Base-by-base conservation (phyloP, 2,888 invertebrate species). In the Apodemia zela region DNA sequence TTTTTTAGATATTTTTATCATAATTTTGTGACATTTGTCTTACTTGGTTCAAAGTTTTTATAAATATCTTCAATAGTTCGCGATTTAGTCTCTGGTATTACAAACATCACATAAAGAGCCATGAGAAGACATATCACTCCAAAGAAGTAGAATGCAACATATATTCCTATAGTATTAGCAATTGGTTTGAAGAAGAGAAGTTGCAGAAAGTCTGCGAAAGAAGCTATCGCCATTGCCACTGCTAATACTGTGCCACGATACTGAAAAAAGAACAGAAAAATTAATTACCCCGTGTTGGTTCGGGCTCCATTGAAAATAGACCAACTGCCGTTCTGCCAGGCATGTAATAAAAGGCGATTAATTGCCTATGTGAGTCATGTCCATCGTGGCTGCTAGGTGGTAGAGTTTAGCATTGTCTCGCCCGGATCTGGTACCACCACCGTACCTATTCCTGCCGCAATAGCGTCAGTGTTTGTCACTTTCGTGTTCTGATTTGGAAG, bases 181-280 rank as follows among this genome's bases (percentile, higher is more conserved):
- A 75, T 21, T 0, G 72, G 70, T 58, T 73, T 75, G 61, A 77
- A 76, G 47, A 73, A 70, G 0, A 74, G 35, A 13, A 77, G 68
- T 64, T 77, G 75, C 8, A 74, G 57, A 60, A 75, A 72, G 49
- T 75, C 73, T 0, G 72, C 65, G 1, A 70, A n/a, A 0, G 71
- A 71, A 7, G 73, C 71, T 13, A 72, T 67, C 11, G 72, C 69
- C 70, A 74, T 72, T 1, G 74, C 73, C 0, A 72, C 68, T n/a
- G 73, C 74, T n/a, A 75, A 59, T 2, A 77, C 75, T 47, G 73
- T 69, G 8, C 73, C 73, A 1, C 77, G 74, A 61, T 74, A 76
- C 76, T 77, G 70, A 42, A 73, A 75, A 21, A 1, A 7, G n/a
- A n/a, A n/a, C n/a, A n/a, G n/a, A n/a, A n/a, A n/a, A n/a, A n/a